phyloP scores from a whole-genome alignment of 1,140 invertebrate species.

The Cataglyphis hispanica region DNA sequence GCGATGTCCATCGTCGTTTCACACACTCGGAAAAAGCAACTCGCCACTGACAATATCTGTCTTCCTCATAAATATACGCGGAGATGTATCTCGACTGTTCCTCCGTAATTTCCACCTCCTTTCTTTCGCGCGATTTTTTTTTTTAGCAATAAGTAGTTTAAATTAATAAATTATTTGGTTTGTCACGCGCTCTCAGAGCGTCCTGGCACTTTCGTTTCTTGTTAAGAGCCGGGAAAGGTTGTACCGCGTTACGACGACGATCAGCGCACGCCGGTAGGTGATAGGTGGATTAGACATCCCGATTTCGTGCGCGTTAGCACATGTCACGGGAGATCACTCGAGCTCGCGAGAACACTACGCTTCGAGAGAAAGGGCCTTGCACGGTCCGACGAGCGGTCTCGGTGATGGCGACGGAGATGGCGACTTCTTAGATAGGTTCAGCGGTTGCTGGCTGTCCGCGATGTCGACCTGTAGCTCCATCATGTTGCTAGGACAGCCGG shows the following conservation, averaged over 20 bases:
- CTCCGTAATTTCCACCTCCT: conserved; percentile 47
- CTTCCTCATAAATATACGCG: conserved; percentile 59
- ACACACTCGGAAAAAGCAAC: conserved; percentile 79
- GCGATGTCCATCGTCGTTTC: conserved; percentile 79
- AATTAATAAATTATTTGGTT: conserved; percentile 90
- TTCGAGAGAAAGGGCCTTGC: conserved; percentile 88
- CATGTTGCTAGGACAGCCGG: conserved; percentile 86
- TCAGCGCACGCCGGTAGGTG: conserved; percentile 20
- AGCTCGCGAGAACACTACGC: conserved; percentile 84
- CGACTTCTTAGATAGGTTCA: conserved; percentile 96
- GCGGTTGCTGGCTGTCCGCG: conserved; percentile 92
- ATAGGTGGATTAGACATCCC: conserved; percentile 21
- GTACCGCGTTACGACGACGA: conserved; percentile 48
- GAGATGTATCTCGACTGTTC: conserved; percentile 31
- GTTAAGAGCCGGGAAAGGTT: conserved; percentile 44
- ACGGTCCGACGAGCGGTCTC: conserved; percentile 85
- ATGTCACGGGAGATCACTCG: conserved; percentile 51
- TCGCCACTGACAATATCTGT: conserved; percentile 33
- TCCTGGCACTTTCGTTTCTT: conserved; percentile 83
- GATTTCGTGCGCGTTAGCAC: conserved; percentile 18
- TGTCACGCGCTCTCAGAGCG: conserved; percentile 88
- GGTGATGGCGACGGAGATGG: conserved; percentile 93
- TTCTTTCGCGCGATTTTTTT: conserved; percentile 59
- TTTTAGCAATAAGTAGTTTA: conserved; percentile 80
- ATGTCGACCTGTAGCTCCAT: conserved; percentile 94